phyloP scores from a whole-genome alignment of 2,797 vertebrate species.

The Psittacula derbiana region DNA sequence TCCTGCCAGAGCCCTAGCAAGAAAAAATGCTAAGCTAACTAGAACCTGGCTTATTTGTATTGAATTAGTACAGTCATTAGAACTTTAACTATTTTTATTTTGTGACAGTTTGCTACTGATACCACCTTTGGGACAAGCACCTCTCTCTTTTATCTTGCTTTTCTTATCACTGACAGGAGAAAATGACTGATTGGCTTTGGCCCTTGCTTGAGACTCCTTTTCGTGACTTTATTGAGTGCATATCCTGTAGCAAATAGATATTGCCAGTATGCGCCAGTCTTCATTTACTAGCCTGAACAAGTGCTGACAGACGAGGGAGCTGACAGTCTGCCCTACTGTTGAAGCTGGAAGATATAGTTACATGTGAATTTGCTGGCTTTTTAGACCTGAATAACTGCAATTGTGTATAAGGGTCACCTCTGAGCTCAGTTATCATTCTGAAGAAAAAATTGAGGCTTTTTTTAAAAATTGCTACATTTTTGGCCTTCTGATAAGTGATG shows the following conservation, averaged over 20 bases:
- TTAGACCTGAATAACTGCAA: constrained; percentile 56
- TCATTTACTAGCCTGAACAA: constrained; percentile 86
- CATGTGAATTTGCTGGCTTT: constrained; percentile 72
- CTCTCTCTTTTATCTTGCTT: constrained; percentile 82
- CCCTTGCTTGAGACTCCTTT: constrained; percentile 81
- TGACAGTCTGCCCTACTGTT: constrained; percentile 81
- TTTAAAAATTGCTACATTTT: background rate
- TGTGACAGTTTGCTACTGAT: constrained; percentile 71
- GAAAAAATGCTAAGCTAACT: constrained; percentile 30
- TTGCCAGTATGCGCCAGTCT: constrained; percentile 82
- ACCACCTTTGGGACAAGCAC: constrained; percentile 79
- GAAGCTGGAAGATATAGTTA: constrained; percentile 82
- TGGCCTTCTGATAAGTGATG: constrained; percentile 32
- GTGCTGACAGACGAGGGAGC: constrained; percentile 87
- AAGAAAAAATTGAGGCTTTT: constrained; percentile 47
- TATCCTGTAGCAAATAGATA: constrained; percentile 86
- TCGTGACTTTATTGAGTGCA: constrained; percentile 73
- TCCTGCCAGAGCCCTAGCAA: background rate
- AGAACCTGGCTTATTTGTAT: constrained; percentile 36
- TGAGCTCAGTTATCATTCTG: constrained; percentile 63
- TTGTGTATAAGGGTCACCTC: constrained; percentile 58
- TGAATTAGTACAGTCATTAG: constrained; percentile 58
- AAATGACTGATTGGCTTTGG: constrained; percentile 86
- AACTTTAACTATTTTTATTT: constrained; percentile 58
- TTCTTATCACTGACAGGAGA: constrained; percentile 83